Evolutionary conservation across 2,888 invertebrate genomes (phyloP), one percentile per base, ranked within the genome.

Genomic region (Aleiodes alternator): DNA sequence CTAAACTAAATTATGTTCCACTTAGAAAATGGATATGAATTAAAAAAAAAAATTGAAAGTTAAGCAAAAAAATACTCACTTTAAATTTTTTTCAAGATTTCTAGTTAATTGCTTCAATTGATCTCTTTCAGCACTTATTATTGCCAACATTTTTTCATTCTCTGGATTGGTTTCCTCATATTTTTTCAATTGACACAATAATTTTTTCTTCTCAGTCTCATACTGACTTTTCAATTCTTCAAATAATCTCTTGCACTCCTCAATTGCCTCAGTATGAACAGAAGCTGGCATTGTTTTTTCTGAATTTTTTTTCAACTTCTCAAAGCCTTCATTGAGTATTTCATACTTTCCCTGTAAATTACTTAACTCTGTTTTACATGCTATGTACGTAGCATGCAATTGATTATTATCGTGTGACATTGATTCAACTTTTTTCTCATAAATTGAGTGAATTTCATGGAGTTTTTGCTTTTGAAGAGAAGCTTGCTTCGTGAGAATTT

Each of bases 221-320:
- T 96, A 95, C 77, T 95, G 94, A 48, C 90, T 90, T 85, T 95
- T 95, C 2, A 96, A 87, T 82, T 96, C 95, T 87, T 96, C 95
- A 79, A 95, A 91, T 82, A 95, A 91, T 73, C 93, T 90, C 86
- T 94, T 95, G 82, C 95, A 96, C 84, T 96, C 95, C 66, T 94
- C 94, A 0, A 96, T 91, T 2, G 94, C 91, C 2, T 93, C 90
- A 50, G 92, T 93, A 82, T 95, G 94, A 68, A 94, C 90, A 69
- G 92, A 91, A 0, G 93, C 90, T 0, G 94, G 94, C 81, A 94
- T 93, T 69, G 90, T 91, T 80, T 90, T 90, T 59, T 91, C 90
- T 29, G 91, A 90, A 80, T 92, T 91, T 7, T 90, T 90, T 84
- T 92, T 90, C 43, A 92, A 86, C 73, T 91, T 92, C 69, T 92